Conservation (phyloP, 2,113 vertebrate species). For the Ivindomyrus marchei region DNA sequence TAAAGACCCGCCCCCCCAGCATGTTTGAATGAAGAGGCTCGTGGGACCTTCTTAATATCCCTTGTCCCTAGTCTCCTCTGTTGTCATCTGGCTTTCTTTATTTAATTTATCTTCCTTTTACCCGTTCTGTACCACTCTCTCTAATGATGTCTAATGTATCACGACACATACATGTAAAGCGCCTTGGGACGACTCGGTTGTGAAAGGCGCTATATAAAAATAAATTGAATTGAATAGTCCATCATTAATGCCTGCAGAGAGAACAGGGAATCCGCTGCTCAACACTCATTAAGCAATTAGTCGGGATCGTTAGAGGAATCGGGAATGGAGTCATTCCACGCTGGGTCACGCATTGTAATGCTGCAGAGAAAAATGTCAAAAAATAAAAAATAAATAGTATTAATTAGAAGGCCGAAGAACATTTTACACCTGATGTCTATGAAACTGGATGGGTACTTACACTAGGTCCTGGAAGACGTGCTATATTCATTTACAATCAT, state of each 20-base stretch:
- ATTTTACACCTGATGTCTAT: not conserved
- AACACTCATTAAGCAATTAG: not conserved
- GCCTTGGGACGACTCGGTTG: no score
- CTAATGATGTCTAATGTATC: no score
- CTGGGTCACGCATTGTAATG: not conserved
- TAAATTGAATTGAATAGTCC: no score
- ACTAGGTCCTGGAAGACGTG: not conserved
- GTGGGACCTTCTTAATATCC: not conserved
- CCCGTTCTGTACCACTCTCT: no score
- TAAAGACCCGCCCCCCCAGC: not conserved
- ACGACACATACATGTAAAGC: no score
- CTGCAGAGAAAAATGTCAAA: not conserved
- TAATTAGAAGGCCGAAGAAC: not conserved
- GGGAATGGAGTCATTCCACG: not conserved
- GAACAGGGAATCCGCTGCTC: not conserved
- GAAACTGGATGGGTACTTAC: not conserved
- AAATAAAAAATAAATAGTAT: not conserved
- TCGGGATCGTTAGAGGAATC: not conserved
- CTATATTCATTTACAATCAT: not conserved
- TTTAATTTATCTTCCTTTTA: no score
- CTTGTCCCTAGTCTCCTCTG: not conserved
- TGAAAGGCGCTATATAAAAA: no score
- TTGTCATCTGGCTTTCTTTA: no score
- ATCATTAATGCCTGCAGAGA: not conserved
- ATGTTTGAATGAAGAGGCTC: not conserved